Conservation (phyloP, 1,140 invertebrate species). For the Temnothorax longispinosus region DNA sequence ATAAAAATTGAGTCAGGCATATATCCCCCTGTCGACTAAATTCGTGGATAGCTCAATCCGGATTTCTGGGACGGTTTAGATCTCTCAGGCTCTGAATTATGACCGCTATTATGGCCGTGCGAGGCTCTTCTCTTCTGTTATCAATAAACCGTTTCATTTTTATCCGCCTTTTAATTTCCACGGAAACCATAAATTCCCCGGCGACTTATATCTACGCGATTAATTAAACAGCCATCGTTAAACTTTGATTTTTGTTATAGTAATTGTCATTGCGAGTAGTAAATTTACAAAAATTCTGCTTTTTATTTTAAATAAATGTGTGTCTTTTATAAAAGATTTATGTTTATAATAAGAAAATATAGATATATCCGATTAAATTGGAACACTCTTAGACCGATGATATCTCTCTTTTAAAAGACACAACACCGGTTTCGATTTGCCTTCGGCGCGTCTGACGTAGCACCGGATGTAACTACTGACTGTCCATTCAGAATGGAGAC, state of each 20-base stretch:
- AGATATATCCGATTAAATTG: background rate
- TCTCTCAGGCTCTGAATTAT: constrained; percentile 30
- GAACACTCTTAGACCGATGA: background rate
- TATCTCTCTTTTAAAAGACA: constrained; percentile 57
- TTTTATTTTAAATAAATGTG: background rate
- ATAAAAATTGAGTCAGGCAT: constrained; percentile 7
- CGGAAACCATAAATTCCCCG: background rate
- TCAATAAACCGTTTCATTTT: constrained; percentile 58
- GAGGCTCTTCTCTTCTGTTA: background rate
- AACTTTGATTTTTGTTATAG: background rate
- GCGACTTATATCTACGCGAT: background rate
- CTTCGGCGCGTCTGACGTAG: constrained; percentile 70
- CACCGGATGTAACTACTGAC: constrained; percentile 70
- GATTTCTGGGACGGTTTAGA: background rate
- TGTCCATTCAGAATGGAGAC: constrained; percentile 50
- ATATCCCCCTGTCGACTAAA: background rate
- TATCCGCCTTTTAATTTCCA: constrained; percentile 43
- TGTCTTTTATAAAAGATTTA: background rate
- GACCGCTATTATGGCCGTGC: background rate
- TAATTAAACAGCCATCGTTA: background rate
- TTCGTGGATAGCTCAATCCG: constrained; percentile 14
- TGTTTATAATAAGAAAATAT: constrained; percentile 16
- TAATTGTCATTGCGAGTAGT: background rate
- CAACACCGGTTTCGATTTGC: constrained; percentile 56
- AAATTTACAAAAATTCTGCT: background rate